A percentile compares a stretch with the other conserved stretches of the same genome.
These are phyloP conservation scores for Arbacia lixula DNA, from an alignment of 53 echinoderm and acorn worm genomes.

Conservation along the genomic window DNA sequence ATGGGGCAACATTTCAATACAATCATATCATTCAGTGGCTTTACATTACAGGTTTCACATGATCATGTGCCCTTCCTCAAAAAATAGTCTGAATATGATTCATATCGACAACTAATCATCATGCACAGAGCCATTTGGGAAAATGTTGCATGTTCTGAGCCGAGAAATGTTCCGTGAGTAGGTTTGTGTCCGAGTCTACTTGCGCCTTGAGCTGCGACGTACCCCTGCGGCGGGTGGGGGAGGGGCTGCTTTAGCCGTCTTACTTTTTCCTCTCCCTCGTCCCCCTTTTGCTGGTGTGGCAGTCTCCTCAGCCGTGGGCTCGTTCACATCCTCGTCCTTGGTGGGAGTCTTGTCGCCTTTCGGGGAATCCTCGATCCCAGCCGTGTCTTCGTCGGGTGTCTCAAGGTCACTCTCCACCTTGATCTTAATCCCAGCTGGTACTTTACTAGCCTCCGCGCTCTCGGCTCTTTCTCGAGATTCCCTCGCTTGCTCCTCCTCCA, in stretches of 20 bases:
- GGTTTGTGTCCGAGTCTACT: no score
- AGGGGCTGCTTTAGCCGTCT: constrained; percentile 57
- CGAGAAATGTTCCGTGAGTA: no score
- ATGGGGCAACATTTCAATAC: no score
- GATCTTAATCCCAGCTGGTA: background rate
- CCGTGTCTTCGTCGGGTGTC: background rate
- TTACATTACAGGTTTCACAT: no score
- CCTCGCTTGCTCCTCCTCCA: constrained; percentile 1
- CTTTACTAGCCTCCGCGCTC: background rate
- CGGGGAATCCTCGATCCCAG: background rate
- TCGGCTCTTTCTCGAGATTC: constrained; percentile 3
- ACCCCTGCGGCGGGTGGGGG: constrained; percentile 53
- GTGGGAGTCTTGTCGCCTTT: constrained; percentile 3
- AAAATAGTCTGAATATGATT: no score
- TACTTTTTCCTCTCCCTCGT: constrained; percentile 61
- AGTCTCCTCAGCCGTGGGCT: no score
- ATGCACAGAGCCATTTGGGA: no score
- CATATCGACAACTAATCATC: no score
- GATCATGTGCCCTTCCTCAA: no score
- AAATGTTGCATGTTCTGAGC: no score
- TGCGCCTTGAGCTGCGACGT: constrained; percentile 64
- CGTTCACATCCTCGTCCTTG: constrained; percentile 9
- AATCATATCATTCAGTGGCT: no score
- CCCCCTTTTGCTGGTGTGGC: constrained; percentile 27
- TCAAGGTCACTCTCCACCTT: background rate